Evolutionary conservation across 2,113 vertebrate genomes (phyloP), one percentile per base, ranked within the genome.

Genomic region (Cygnus atratus): DNA sequence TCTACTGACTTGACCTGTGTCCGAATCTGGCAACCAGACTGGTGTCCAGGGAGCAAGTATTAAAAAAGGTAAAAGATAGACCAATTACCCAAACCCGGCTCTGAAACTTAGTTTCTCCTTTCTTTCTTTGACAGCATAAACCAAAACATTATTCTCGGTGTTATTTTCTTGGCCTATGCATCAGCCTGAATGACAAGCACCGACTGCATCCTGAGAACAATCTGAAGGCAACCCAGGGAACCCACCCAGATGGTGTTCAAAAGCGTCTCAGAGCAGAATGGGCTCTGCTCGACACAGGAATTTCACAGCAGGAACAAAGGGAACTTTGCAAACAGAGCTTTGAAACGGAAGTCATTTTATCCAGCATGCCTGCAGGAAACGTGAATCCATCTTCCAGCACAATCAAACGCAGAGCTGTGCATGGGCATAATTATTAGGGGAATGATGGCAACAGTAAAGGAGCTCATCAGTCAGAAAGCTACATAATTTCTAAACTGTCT

Each of bases 301-400:
- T 89, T 65, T 90, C 82, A 6, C 81, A 75, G 92, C 87, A 90
- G 96, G 95, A 95, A 96, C 85, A 92, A 39, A 54, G 73, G 80
- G 93, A 92, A 94, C 89, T 72, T 68, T 84, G 46, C 88, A 95
- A 94, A 65, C 77, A 79, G 87, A 84, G 73, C 87, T 81, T 90
- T 87, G 87, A 26, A 25, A 65, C 62, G 62, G 91, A 82, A 95
- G 95, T 85, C 10, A 78, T 96, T 96, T 92, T 11, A 94, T 91
- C 84, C 92, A 90, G 66, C 86, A 29, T 80, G 95, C 95, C 96
- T 95, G 95, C 89, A 93, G 26, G 93, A 91, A 95, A 92, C 10
- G 6, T 50, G 93, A 88, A 92, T 92, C 95, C 80, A 90, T 88
- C 95, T 96, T 87, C 86, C 3, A 46, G 90, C 84, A 83, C 94